Percentiles rank a stretch among this genome's conserved stretches.
phyloP scores from a whole-genome alignment of 2,113 vertebrate species.

The Eudyptes chrysolophus region DNA sequence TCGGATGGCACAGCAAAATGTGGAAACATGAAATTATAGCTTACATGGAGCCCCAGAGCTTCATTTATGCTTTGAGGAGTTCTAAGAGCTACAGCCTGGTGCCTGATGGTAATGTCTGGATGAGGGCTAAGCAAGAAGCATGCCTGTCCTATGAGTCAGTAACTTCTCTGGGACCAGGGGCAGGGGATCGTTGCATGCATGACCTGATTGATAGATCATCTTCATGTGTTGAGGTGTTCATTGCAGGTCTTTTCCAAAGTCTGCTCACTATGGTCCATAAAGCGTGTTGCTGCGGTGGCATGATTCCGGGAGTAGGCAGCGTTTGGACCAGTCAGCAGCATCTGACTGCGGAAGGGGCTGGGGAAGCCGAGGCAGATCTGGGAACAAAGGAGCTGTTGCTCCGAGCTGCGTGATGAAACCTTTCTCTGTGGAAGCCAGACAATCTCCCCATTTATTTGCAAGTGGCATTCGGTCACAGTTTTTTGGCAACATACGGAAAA shows the following conservation, averaged over 20 bases:
- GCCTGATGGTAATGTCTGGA: neutral
- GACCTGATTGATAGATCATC: neutral
- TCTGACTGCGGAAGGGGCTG: neutral
- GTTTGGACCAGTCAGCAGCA: neutral
- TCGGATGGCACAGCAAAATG: neutral
- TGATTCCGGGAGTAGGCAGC: neutral
- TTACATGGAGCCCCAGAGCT: neutral
- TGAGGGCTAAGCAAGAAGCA: neutral
- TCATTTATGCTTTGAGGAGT: neutral
- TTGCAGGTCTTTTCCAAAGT: neutral
- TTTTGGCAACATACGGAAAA: constrained; percentile 56
- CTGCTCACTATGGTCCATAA: neutral
- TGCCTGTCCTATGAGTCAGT: neutral
- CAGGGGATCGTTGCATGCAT: neutral
- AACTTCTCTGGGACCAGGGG: neutral
- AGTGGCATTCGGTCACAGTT: constrained; percentile 50
- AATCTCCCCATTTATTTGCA: constrained; percentile 48
- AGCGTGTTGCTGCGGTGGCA: neutral
- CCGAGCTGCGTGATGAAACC: neutral
- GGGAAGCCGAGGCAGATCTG: neutral
- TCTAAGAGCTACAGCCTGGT: neutral
- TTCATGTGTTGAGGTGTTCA: neutral
- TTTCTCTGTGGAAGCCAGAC: constrained; percentile 11
- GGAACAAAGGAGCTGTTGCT: constrained; percentile 32
- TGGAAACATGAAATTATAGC: neutral